Percentiles rank a stretch among this genome's conserved stretches.
Evolutionary conservation across 2,797 vertebrate genomes (phyloP).

Genomic region (Anguilla megastoma): DNA sequence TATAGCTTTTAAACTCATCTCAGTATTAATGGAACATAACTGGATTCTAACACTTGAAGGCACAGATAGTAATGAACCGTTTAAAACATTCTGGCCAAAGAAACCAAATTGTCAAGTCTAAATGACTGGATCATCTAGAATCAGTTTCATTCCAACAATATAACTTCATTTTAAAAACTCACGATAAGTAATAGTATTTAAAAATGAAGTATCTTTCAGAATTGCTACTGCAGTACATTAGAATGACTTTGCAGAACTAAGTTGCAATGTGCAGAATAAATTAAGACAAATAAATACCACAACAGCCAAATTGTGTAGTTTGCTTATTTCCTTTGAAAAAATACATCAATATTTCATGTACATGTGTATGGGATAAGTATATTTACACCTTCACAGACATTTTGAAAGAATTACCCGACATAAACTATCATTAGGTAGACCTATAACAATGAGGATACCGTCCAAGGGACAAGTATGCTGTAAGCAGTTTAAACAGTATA

Average conservation of each 20-base stretch:
- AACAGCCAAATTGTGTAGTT: background rate
- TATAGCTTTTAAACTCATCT: background rate
- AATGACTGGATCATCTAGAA: background rate
- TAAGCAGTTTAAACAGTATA: conserved; percentile 22
- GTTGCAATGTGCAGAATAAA: background rate
- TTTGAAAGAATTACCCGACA: background rate
- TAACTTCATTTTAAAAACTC: background rate
- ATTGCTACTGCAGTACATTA: background rate
- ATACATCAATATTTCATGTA: background rate
- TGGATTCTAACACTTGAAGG: background rate
- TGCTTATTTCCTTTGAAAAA: background rate
- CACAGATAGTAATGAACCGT: background rate
- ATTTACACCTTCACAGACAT: background rate
- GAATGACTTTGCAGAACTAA: background rate
- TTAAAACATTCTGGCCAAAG: background rate
- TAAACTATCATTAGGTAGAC: background rate
- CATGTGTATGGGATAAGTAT: background rate
- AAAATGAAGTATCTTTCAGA: background rate
- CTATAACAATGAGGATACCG: background rate
- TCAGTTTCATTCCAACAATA: background rate
- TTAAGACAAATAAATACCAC: background rate
- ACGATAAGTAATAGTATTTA: background rate
- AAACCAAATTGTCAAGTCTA: background rate
- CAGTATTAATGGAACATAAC: background rate
- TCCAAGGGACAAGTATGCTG: background rate